These are phyloP conservation scores for Botia almorhae DNA, from an alignment of 2,797 vertebrate genomes.

Conservation along the genomic window DNA sequence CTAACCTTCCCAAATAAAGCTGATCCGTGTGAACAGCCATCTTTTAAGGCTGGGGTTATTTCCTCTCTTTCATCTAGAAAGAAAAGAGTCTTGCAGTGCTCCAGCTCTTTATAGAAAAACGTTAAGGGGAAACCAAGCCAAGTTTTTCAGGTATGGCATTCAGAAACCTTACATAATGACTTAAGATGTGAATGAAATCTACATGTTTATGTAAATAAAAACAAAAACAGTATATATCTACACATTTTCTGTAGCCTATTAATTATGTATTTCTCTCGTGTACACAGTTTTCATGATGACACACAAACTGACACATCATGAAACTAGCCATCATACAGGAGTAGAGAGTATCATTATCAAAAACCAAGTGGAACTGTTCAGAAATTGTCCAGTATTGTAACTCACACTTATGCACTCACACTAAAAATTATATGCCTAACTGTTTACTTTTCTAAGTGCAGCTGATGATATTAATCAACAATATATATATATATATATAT, in stretches of 20 bases:
- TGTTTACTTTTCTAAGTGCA: background rate
- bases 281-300: constrained; percentile 16
- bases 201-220: background rate
- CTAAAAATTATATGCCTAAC: background rate
- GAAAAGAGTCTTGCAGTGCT: constrained; percentile 84
- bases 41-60: background rate
- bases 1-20: background rate
- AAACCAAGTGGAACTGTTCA: constrained; percentile 81
- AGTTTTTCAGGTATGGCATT: constrained; percentile 85
- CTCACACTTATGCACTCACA: constrained; percentile 53
- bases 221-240: background rate
- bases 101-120: constrained; percentile 88
- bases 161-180: background rate
- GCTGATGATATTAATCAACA: background rate
- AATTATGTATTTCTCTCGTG: background rate
- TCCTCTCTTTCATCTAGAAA: constrained; percentile 73
- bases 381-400: constrained; percentile 81
- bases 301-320: constrained; percentile 83
- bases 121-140: constrained; percentile 86
- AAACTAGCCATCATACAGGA: constrained; percentile 90
- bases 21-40: background rate
- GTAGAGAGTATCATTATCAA: constrained; percentile 89
- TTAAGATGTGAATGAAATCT: background rate
- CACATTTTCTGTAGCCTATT: background rate
- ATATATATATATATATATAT: background rate